Conservation (phyloP, 2,888 invertebrate genomes). For the Chymomyza caudatula region DNA sequence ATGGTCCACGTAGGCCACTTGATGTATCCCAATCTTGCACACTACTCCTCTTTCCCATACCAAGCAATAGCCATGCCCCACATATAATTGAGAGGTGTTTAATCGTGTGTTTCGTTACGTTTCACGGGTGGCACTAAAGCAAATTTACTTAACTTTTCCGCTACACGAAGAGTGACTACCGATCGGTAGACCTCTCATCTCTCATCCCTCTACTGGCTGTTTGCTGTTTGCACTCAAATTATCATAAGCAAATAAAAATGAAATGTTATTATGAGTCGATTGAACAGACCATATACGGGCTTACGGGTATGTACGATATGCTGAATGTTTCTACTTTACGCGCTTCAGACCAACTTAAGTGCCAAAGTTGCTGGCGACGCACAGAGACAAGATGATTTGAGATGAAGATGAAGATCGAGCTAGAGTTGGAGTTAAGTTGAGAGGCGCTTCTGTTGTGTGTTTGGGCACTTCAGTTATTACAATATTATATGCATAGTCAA, state of each 20-base stretch:
- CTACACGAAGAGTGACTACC: neutral
- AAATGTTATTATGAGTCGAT: constrained; percentile 12
- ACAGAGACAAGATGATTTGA: constrained; percentile 58
- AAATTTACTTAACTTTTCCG: constrained; percentile 37
- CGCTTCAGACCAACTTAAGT: constrained; percentile 64
- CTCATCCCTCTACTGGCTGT: constrained; percentile 5
- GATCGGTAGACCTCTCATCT: neutral
- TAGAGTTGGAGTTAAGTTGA: constrained; percentile 55
- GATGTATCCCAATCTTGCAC: neutral
- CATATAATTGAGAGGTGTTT: constrained; percentile 78
- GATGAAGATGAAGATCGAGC: constrained; percentile 27
- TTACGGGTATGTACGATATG: constrained; percentile 1
- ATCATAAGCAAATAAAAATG: constrained; percentile 74
- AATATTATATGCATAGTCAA: constrained; percentile 49
- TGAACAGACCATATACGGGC: constrained; percentile 19
- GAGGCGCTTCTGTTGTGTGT: constrained; percentile 39
- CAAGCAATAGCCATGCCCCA: constrained; percentile 4
- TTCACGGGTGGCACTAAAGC: constrained; percentile 59
- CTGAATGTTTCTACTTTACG: constrained; percentile 56
- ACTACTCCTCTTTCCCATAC: neutral
- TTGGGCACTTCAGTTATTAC: constrained; percentile 57
- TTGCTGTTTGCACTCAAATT: constrained; percentile 74
- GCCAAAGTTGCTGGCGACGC: constrained; percentile 74
- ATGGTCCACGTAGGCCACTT: constrained; percentile 39
- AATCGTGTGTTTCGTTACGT: constrained; percentile 75